Evolutionary conservation across 2,888 invertebrate species (phyloP).

Genomic region (Acanthosepion lycidas): DNA sequence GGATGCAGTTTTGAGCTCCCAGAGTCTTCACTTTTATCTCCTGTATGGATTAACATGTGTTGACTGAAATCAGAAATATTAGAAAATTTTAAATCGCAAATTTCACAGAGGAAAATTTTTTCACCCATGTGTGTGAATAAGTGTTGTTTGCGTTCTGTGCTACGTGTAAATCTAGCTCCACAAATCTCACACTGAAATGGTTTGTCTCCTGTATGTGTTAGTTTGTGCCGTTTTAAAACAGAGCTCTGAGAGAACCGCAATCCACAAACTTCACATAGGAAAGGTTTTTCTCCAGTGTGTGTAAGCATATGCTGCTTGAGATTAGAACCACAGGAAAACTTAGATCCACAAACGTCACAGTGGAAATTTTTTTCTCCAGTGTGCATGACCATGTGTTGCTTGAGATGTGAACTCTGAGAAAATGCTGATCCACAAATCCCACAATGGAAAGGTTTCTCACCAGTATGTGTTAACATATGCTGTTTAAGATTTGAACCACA

Average conservation of each 20-base stretch:
- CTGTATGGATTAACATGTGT: too few species aligned
- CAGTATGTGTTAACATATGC: background rate
- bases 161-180: background rate
- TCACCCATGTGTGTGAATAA: too few species aligned
- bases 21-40: too few species aligned
- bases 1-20: too few species aligned
- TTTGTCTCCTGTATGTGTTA: constrained; percentile 2
- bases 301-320: background rate
- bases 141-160: too few species aligned
- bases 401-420: constrained; percentile 8
- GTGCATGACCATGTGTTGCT: background rate
- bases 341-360: background rate
- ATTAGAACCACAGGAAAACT: background rate
- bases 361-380: constrained; percentile 3
- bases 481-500: background rate
- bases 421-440: background rate
- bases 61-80: too few species aligned
- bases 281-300: constrained; percentile 38
- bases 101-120: too few species aligned
- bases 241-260: background rate
- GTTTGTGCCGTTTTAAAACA: background rate
- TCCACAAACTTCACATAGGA: background rate
- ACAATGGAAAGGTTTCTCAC: background rate
- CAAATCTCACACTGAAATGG: constrained; percentile 24
- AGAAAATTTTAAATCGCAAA: too few species aligned